Evolutionary conservation across 1,140 invertebrate species (phyloP).

Genomic region (Hydropsyche tenuis): DNA sequence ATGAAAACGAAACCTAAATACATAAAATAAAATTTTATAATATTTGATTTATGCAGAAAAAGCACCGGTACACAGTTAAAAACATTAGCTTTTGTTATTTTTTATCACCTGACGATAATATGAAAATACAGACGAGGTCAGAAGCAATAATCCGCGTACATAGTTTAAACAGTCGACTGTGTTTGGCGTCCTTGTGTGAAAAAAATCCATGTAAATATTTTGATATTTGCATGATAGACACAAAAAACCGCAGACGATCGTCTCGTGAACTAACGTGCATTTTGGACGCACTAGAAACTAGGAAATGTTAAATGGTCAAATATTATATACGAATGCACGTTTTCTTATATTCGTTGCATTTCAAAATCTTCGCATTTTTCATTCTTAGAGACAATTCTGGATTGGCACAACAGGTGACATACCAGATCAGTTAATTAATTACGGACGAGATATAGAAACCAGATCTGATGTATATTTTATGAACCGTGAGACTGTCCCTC

Average conservation of each 20-base stretch:
- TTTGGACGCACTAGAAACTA: too few species aligned
- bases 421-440: conserved; percentile 21
- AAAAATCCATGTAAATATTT: conserved; percentile 11
- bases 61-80: neutral
- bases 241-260: too few species aligned
- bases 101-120: conserved; percentile 5
- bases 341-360: too few species aligned
- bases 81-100: neutral
- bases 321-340: too few species aligned
- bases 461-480: conserved; percentile 13
- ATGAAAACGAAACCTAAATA: too few species aligned
- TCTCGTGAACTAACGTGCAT: too few species aligned
- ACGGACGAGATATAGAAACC: neutral
- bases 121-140: conserved; percentile 2
- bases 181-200: conserved; percentile 19
- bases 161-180: neutral
- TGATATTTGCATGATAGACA: conserved; percentile 2
- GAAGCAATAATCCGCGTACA: neutral
- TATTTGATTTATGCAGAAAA: too few species aligned
- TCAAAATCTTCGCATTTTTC: too few species aligned
- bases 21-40: too few species aligned
- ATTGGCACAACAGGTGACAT: conserved; percentile 13
- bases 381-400: too few species aligned
- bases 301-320: too few species aligned
- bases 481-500: neutral